These are phyloP conservation scores for Anomalospiza imberbis DNA, from an alignment of 2,797 vertebrate species.

Conservation along the genomic window DNA sequence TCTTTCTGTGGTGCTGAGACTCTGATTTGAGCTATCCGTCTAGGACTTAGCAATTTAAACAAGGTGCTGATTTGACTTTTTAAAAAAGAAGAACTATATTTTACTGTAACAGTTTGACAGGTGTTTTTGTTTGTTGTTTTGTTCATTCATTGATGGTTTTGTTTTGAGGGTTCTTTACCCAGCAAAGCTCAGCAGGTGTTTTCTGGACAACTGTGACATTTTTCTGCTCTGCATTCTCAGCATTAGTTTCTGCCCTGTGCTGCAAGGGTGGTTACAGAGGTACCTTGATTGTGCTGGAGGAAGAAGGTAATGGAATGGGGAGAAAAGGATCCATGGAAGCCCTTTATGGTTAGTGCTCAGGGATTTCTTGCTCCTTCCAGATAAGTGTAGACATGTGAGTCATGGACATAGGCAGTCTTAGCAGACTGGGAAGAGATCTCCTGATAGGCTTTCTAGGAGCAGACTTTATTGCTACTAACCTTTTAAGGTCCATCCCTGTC, in stretches of 20 bases:
- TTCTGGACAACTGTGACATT: neutral
- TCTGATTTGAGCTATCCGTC: neutral
- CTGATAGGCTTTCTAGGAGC: neutral
- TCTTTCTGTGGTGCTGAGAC: neutral
- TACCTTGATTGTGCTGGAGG: neutral
- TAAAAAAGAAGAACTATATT: fast-evolving
- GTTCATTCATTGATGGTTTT: neutral
- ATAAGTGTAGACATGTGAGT: neutral
- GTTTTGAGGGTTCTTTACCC: neutral
- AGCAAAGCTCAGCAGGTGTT: neutral
- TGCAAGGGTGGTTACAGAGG: neutral
- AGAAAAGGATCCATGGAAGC: neutral
- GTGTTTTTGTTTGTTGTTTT: neutral
- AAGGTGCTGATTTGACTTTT: neutral
- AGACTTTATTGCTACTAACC: neutral
- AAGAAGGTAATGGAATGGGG: neutral
- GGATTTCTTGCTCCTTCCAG: neutral
- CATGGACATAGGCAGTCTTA: neutral
- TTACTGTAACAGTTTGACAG: neutral
- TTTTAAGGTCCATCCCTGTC: neutral
- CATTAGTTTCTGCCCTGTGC: neutral
- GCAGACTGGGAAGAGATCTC: neutral
- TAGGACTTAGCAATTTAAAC: neutral
- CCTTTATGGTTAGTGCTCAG: neutral
- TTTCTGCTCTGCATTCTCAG: neutral